Base-by-base conservation (phyloP, 2,113 vertebrate genomes). In the Tachuris rubrigastra region DNA sequence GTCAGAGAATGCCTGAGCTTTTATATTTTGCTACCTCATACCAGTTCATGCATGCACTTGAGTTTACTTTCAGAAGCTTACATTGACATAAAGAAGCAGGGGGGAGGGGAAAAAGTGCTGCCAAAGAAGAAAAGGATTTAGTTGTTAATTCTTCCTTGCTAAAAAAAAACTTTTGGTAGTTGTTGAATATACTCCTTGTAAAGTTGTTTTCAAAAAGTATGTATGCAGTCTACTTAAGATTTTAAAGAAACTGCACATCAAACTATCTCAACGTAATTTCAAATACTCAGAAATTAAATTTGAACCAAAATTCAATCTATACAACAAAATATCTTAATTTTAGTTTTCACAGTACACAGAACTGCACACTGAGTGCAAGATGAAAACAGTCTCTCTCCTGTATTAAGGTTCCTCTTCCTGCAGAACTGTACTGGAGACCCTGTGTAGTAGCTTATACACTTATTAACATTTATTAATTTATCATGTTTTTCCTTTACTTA, bases 1-100 rank as follows among this genome's bases (percentile, higher is more conserved):
- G 39, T 67, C 75, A 92, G 72, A 92, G n/a, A 89, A 85, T 2
- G 37, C 44, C 72, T 25, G 50, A 82, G 80, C 77, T 82, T 78
- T 72, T 77, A 2, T n/a, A n/a, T 68, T 90, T 80, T 66, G 85
- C 13, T 71, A 46, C 50, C 72, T 94, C 27, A 46, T 47, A 86
- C 63, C 84, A 73, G 63, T 81, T 92, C 76, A 90, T 41, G 56
- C 88, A 91, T 47, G 73, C 71, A 87, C 86, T 92, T 80, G 25
- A 83, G 55, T 87, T 95, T 72, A 81, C 76, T 77, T 92, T 91
- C 83, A 92, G 81, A 91, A 78, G 53, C 37, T 88, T 66, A 73
- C 47, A 68, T 5, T 81, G 74, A 85, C 47, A 78, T 41, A 77
- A 86, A 74, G 42, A 17, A 49, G 31, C n/a, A 13, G 20, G n/a